phyloP scores from a whole-genome alignment of 2,888 invertebrate species.

The Sphaerophoria taeniata region DNA sequence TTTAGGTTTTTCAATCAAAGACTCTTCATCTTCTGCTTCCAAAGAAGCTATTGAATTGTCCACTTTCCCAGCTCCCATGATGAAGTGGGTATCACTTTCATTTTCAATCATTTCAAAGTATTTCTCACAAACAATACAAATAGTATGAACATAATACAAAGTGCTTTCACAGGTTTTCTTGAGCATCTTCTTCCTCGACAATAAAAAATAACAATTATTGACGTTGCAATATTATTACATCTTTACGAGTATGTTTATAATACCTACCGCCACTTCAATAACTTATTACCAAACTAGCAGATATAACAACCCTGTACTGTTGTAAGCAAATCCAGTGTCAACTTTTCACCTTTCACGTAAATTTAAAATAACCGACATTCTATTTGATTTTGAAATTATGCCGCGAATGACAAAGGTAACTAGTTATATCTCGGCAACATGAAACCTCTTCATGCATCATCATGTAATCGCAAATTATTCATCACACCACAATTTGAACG shows the following conservation, averaged over 20 bases:
- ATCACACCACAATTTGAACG: constrained; percentile 40
- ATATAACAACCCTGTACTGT: not conserved
- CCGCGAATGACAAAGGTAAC: constrained; percentile 22
- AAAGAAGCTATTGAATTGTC: too few species aligned
- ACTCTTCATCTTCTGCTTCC: too few species aligned
- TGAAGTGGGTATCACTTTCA: constrained; percentile 36
- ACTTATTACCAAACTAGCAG: not conserved
- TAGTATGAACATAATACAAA: not conserved
- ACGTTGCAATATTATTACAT: constrained; percentile 30
- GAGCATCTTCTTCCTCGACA: not conserved
- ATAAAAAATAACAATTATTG: constrained; percentile 12
- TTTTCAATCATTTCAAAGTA: constrained; percentile 38
- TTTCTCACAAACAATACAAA: constrained; percentile 32
- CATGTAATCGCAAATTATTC: constrained; percentile 56
- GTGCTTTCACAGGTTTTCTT: constrained; percentile 8
- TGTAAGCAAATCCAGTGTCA: constrained; percentile 45
- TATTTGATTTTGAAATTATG: constrained; percentile 55
- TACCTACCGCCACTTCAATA: constrained; percentile 49
- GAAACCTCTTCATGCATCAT: constrained; percentile 41
- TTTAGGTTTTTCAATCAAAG: too few species aligned
- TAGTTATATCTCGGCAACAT: not conserved
- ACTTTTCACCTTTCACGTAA: constrained; percentile 67
- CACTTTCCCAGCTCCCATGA: too few species aligned
- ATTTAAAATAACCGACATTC: constrained; percentile 49
- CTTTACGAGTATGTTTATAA: constrained; percentile 16